These are phyloP conservation scores for Augochlora pura DNA, from an alignment of 1,140 invertebrate species.

Conservation along the genomic window DNA sequence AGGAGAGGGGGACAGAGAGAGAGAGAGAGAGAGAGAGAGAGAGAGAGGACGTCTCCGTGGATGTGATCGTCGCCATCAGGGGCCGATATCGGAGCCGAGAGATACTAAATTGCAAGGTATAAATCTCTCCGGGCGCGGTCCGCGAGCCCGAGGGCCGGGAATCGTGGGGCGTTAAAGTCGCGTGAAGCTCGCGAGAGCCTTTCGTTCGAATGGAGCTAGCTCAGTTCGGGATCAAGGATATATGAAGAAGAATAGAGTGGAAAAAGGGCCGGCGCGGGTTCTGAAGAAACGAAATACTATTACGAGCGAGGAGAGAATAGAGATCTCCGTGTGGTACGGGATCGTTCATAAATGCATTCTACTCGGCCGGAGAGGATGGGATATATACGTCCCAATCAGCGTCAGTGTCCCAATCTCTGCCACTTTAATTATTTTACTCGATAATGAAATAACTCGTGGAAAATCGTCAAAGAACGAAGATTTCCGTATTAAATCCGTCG, in stretches of 20 bases:
- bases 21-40: neutral
- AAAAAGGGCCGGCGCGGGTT: slow-evolving; percentile 16
- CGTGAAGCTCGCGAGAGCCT: slow-evolving; percentile 18
- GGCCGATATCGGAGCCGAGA: slow-evolving; percentile 14
- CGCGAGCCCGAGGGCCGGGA: neutral
- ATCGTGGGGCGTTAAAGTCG: slow-evolving; percentile 29
- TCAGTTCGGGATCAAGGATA: slow-evolving; percentile 50
- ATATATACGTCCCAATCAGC: no score
- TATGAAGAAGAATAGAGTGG: slow-evolving; percentile 58
- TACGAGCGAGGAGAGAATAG: neutral
- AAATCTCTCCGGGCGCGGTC: slow-evolving; percentile 13
- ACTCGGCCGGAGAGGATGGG: neutral
- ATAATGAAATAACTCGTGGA: no score
- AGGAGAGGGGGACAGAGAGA: neutral
- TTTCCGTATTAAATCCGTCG: no score
- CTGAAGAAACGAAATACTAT: slow-evolving; percentile 25
- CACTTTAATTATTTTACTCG: no score
- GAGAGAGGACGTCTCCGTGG: neutral
- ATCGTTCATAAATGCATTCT: neutral
- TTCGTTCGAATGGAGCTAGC: slow-evolving; percentile 31
- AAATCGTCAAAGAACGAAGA: no score
- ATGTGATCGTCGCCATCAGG: neutral
- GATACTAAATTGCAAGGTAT: slow-evolving; percentile 35
- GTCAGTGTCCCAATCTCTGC: no score
- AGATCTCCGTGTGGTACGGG: neutral